A percentile compares a stretch with the other conserved stretches of the same genome.
These are phyloP conservation scores for Strongylocentrotus purpuratus DNA, from an alignment of 35 echinoderm and acorn worm species.

Conservation along the genomic window DNA sequence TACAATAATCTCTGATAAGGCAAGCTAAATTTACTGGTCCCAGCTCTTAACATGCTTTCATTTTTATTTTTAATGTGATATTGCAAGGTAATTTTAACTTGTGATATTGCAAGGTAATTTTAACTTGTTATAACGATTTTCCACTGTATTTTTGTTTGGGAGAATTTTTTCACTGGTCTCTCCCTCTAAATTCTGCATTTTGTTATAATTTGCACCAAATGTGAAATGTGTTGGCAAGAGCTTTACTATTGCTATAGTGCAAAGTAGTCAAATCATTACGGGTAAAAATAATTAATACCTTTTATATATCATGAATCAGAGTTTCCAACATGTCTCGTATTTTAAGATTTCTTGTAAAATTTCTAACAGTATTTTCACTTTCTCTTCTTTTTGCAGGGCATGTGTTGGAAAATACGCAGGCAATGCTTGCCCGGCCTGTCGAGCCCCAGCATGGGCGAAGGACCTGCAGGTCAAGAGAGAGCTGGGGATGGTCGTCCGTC, in stretches of 20 bases:
- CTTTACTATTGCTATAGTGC: too few relatives aligned
- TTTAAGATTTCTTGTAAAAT: not conserved
- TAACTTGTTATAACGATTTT: too few relatives aligned
- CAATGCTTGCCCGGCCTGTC: constrained; percentile 75
- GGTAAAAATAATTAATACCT: too few relatives aligned
- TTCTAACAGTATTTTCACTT: not conserved
- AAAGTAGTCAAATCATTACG: too few relatives aligned
- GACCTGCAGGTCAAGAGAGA: constrained; percentile 87
- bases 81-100: not conserved
- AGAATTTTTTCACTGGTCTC: too few relatives aligned
- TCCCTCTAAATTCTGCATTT: too few relatives aligned
- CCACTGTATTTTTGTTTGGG: too few relatives aligned
- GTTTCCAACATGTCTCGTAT: not conserved
- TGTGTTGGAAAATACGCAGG: constrained; percentile 57
- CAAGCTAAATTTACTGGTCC: too few relatives aligned
- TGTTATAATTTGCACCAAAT: too few relatives aligned
- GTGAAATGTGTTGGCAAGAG: too few relatives aligned
- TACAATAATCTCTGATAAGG: too few relatives aligned
- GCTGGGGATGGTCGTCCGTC: constrained; percentile 78
- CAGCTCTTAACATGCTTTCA: not conserved
- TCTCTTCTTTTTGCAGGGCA: constrained; percentile 34
- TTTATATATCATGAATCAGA: too few relatives aligned
- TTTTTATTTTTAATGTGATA: not conserved
- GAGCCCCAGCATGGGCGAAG: constrained; percentile 82
- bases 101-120: not conserved